Evolutionary conservation across 2,797 vertebrate genomes (phyloP).

Genomic region (Tadarida brasiliensis): DNA sequence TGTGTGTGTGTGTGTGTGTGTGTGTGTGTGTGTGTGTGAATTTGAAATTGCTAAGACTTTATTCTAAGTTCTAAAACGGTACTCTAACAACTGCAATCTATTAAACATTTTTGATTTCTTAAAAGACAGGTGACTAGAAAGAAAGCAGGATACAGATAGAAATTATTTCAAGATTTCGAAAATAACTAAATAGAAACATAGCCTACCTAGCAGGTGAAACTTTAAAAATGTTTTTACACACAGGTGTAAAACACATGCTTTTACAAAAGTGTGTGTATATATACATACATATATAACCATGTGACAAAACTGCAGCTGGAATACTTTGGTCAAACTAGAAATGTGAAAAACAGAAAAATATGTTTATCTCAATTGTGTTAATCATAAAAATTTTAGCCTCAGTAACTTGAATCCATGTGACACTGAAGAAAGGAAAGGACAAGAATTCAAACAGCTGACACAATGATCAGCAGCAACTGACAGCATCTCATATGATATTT

Average conservation of each 20-base stretch:
- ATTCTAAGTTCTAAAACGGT: slow-evolving; percentile 57
- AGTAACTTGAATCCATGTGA: slow-evolving; percentile 29
- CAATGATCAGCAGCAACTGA: slow-evolving; percentile 50
- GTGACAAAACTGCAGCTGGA: slow-evolving; percentile 16
- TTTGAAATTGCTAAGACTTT: slow-evolving; percentile 50
- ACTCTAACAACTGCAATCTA: background rate
- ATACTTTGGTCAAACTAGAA: background rate
- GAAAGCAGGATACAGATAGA: slow-evolving; percentile 21
- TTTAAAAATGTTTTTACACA: background rate
- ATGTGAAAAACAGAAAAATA: background rate
- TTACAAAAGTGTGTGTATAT: background rate
- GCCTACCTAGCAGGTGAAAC: background rate
- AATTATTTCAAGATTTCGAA: slow-evolving; percentile 46
- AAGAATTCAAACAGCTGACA: slow-evolving; percentile 58
- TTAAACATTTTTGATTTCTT: slow-evolving; percentile 50
- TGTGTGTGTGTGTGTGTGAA: background rate
- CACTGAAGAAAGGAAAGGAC: slow-evolving; percentile 34
- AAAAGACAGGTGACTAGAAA: slow-evolving; percentile 42
- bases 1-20: background rate
- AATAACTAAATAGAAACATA: background rate
- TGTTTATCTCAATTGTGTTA: slow-evolving; percentile 56
- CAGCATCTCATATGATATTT: slow-evolving; percentile 66
- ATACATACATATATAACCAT: background rate
- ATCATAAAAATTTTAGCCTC: slow-evolving; percentile 61
- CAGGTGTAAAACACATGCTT: background rate